phyloP scores from a whole-genome alignment of 2,113 vertebrate genomes.

The Phoxinus phoxinus region DNA sequence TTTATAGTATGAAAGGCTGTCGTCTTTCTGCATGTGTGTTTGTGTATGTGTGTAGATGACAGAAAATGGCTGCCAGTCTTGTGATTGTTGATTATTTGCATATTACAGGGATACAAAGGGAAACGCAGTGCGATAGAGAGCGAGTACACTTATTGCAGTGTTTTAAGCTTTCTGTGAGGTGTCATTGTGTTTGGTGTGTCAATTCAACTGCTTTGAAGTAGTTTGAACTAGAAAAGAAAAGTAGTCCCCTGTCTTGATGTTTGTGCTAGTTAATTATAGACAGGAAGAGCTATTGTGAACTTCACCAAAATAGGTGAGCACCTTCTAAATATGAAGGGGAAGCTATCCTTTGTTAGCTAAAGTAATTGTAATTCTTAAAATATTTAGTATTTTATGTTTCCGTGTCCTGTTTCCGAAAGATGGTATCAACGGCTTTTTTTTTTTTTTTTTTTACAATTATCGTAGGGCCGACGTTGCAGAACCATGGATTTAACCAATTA shows the following conservation, averaged over 20 bases:
- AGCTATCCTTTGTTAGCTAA: neutral
- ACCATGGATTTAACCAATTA: neutral
- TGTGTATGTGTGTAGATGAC: slow-evolving; percentile 43
- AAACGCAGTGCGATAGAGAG: slow-evolving; percentile 41
- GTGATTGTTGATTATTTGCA: slow-evolving; percentile 64
- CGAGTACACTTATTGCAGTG: neutral
- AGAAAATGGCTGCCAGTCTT: slow-evolving; percentile 53
- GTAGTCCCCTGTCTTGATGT: neutral
- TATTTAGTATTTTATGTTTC: neutral
- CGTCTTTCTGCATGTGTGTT: slow-evolving; percentile 36
- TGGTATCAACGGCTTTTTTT: neutral
- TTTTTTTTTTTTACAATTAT: neutral
- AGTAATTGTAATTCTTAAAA: neutral
- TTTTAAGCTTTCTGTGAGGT: slow-evolving; percentile 2
- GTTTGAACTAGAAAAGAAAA: slow-evolving; percentile 19
- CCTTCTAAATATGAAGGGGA: neutral
- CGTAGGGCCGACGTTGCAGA: neutral
- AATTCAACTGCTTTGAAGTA: slow-evolving; percentile 28
- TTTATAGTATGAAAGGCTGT: slow-evolving; percentile 33
- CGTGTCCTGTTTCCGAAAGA: neutral
- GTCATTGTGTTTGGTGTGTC: slow-evolving; percentile 31
- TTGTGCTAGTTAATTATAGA: slow-evolving; percentile 11
- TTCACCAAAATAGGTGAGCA: neutral
- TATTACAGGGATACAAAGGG: slow-evolving; percentile 39
- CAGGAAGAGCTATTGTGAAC: neutral